These are phyloP conservation scores for Polypedilum vanderplanki DNA, from an alignment of 1,140 invertebrate genomes.

Conservation along the genomic window DNA sequence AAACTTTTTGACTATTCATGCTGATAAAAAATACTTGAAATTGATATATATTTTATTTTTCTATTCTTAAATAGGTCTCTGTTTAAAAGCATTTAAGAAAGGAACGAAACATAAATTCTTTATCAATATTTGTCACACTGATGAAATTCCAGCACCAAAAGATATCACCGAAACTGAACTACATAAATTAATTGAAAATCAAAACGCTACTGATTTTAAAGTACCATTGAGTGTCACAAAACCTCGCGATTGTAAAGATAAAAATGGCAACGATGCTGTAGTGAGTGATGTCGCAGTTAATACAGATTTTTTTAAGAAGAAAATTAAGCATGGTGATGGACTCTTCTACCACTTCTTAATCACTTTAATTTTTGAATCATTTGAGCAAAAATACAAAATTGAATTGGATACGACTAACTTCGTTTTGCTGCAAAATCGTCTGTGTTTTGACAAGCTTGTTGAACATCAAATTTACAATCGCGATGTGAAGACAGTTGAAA, in stretches of 20 bases:
- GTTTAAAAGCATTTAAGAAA: slow-evolving; percentile 68
- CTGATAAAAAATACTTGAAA: too few species aligned
- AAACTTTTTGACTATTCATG: too few species aligned
- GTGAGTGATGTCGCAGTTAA: slow-evolving; percentile 74
- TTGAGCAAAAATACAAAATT: slow-evolving; percentile 66
- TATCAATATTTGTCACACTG: slow-evolving; percentile 69
- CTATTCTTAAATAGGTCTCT: slow-evolving; percentile 58
- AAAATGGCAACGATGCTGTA: slow-evolving; percentile 58
- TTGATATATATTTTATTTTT: not conserved
- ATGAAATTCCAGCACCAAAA: slow-evolving; percentile 67
- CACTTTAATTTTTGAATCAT: slow-evolving; percentile 63
- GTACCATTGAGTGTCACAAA: slow-evolving; percentile 86
- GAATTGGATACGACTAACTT: slow-evolving; percentile 54
- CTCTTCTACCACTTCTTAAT: slow-evolving; percentile 69
- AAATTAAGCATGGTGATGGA: slow-evolving; percentile 49
- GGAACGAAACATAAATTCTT: slow-evolving; percentile 66
- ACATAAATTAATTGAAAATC: slow-evolving; percentile 59
- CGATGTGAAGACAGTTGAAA: slow-evolving; percentile 46
- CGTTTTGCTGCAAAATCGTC: slow-evolving; percentile 53
- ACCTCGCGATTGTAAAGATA: slow-evolving; percentile 68
- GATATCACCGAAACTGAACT: slow-evolving; percentile 73
- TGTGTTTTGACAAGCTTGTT: slow-evolving; percentile 63
- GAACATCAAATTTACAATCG: slow-evolving; percentile 63
- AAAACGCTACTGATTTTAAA: slow-evolving; percentile 61
- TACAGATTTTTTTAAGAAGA: slow-evolving; percentile 59